Base-by-base conservation (phyloP, 2,113 vertebrate species). In the Ancistrus triradiatus region DNA sequence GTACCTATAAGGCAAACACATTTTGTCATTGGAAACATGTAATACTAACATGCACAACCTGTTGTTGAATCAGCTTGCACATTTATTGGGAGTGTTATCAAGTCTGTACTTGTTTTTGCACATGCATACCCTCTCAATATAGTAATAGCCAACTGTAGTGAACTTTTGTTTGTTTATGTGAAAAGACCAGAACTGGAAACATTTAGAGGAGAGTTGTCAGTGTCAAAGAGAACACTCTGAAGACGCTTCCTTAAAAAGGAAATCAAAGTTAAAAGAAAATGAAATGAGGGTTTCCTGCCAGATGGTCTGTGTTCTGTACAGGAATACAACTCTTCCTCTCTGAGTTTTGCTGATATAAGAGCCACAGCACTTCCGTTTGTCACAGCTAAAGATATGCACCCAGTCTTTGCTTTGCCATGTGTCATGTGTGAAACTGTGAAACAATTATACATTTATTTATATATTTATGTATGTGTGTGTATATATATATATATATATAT, bases 241-340 rank as follows among this genome's bases (percentile, higher is more conserved):
- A 68, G 52, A 56, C 37, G 37, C 47, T 79, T 86, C 79, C 78
- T 84, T 47, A 37, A 80, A 82, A 78, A 80, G 84, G 83, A 88
- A 86, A 88, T 86, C 80, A 80, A 85, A 75, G 66, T 78, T 79
- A 74, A 80, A 81, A 78, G 79, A 84, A 81, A 82, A 80, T 85
- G 81, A 78, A 79, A n/a, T n/a, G 72, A 74, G 27, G 56, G 81
- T 82, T 91, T 91, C 88, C 90, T 91, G 86, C 78, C 88, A 89
- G 87, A 86, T 90, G 86, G 56, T 85, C 81, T 76, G 81, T 81
- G 81, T 87, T 87, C 77, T 68, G 81, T 57, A 70, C 79, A 82
- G 81, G 81, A 86, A 86, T 88, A 81, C 78, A 78, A 76, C 66
- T 86, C 81, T 84, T 89, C 85, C 86, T 84, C 86, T 84, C 77